Evolutionary conservation across 1,140 invertebrate species (phyloP), one percentile per base, ranked within the genome.

Genomic region (Pseudomyrmex pallidus): DNA sequence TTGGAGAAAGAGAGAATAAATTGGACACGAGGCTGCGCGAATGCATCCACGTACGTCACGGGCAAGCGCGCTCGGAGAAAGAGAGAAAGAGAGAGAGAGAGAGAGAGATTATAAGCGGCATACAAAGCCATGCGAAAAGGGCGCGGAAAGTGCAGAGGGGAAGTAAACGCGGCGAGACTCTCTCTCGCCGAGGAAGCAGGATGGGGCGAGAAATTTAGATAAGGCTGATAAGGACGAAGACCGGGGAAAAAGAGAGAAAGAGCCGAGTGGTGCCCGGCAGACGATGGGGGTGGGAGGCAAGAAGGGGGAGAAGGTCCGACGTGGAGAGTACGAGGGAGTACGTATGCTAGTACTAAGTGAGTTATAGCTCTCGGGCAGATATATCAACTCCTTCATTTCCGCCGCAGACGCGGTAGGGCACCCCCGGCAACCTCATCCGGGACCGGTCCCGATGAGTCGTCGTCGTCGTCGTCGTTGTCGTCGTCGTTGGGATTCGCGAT

Each of bases 361-460:
- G 91, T 93, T 93, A 93, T 92, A 92, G 90, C 82, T 89, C 90
- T 86, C 86, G 88, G 82, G 90, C 89, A 92, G 92, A 93, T 92
- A 92, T 93, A 93, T 93, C 91, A 92, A 93, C 91, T 90, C 90
- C 91, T 92, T 93, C 92, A 93, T 93, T 93, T 92, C 92, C 92
- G 92, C 92, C 91, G 89, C 90, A 89, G 90, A 91, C 91, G 90
- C 85, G 83, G 64, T 68, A 68, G 74, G 63, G 72, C 70, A 82
- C 67, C 84, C 86, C 74, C 50, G 52, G 57, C 61, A 62, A 83
- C 54, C 57, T 74, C 56, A 59, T 25, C 77, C 86, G 74, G 64
- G 64, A 84, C 83, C 66, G 83, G 83, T 82, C 74, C 57, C 61
- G n/a, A 70, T 56, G 57, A 74, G 57, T 82, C 70, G 66, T 56